Evolutionary conservation across 2,113 vertebrate species (phyloP).

Genomic region (Agapornis roseicollis): DNA sequence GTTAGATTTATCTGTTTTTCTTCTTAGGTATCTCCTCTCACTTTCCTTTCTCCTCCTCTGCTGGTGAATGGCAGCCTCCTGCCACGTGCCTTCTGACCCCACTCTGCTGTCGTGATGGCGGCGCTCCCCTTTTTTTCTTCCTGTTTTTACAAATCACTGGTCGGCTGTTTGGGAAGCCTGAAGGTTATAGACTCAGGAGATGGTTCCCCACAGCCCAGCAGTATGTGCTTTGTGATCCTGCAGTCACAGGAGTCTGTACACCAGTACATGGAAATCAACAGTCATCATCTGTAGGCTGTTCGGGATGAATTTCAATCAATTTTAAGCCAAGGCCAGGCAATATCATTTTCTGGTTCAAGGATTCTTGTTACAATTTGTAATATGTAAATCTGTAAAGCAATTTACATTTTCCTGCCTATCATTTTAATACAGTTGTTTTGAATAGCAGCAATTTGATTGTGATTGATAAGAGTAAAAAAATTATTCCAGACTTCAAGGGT

Average conservation of each 20-base stretch:
- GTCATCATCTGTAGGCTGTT: neutral
- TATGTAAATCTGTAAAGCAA: neutral
- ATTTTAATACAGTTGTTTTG: neutral
- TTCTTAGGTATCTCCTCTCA: neutral
- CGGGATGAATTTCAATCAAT: neutral
- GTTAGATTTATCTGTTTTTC: neutral
- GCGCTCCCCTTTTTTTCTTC: neutral
- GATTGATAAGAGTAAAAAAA: neutral
- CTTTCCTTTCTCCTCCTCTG: neutral
- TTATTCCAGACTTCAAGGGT: neutral
- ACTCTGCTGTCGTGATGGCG: fast-evolving
- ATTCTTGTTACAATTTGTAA: conserved; percentile 22
- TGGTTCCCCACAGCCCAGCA: neutral
- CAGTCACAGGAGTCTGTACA: fast-evolving
- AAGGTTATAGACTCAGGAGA: neutral
- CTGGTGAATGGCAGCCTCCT: neutral
- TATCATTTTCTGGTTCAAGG: neutral
- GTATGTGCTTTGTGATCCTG: neutral
- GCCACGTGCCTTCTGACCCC: neutral
- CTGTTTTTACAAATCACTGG: neutral
- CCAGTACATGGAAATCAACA: neutral
- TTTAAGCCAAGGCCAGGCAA: neutral
- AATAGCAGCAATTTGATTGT: neutral
- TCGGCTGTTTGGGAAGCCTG: neutral
- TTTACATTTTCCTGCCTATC: neutral